Base-by-base conservation (phyloP, 1,140 invertebrate genomes). In the Microvelia longipes region DNA sequence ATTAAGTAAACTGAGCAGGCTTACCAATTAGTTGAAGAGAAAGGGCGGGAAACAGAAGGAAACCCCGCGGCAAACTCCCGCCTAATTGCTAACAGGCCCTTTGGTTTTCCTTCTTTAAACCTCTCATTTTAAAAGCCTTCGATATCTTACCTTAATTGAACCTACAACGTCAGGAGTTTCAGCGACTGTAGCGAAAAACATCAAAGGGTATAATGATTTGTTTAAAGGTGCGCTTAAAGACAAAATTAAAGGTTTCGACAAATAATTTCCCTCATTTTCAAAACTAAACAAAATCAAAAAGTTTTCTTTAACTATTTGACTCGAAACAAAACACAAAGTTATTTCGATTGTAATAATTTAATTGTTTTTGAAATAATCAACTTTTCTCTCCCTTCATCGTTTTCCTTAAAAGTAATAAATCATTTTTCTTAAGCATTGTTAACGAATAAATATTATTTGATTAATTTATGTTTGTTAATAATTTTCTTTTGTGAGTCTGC, bases 1-100 rank as follows among this genome's bases (percentile, higher is more conserved):
- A 64, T 64, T 64, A 64, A 64, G 62, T 64, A 64, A 64, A 64
- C 62, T 64, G 62, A 64, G 62, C 5, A 64, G 62, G 35, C 11
- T 5, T 64, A 64, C 62, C 62, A 64, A 64, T 64, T 64, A 64
- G 62, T 24, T 5, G 24, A 25, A 25, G 62, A 24, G 62, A 25
- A 24, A 64, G 62, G 24, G 62, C 62, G 62, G 25, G 62, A 26
- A 26, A n/a, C n/a, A 24, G 62, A 24, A 24, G 11, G 62, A 5
- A 2, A 19, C 35, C 35, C 19, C 35, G 35, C 35, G 35, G 35
- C 35, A 50, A 50, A 50, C 35, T 19, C 5, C 5, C 35, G 19
- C 5, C 35, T 50, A 50, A 50, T 50, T 50, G 35, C 5, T 50
- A 50, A 50, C 5, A 50, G 35, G 35, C 35, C 35, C 19, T 50